Percentiles rank a stretch among this genome's conserved stretches.
Evolutionary conservation across 1,140 invertebrate genomes (phyloP).

Genomic region (Maniola jurtina): DNA sequence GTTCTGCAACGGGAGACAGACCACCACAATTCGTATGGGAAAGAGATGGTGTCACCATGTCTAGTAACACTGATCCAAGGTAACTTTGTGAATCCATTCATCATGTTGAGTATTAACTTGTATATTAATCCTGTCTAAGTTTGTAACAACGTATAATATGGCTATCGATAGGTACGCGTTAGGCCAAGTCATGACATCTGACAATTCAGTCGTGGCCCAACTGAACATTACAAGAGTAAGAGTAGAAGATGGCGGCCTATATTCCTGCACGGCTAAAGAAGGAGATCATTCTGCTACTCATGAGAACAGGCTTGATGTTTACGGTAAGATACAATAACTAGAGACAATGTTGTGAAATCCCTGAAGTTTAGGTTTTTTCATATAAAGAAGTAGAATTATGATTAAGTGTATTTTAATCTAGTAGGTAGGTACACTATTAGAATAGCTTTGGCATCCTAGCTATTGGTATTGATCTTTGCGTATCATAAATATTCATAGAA

Average conservation of each 20-base stretch:
- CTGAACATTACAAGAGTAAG: slow-evolving; percentile 90
- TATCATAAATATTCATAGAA: no score
- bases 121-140: no score
- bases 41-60: slow-evolving; percentile 81
- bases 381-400: no score
- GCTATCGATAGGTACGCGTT: slow-evolving; percentile 77
- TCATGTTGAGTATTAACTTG: no score
- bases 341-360: no score
- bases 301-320: slow-evolving; percentile 91
- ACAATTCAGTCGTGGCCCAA: slow-evolving; percentile 90
- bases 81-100: slow-evolving; percentile 19
- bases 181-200: slow-evolving; percentile 83
- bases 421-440: no score
- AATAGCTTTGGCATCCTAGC: no score
- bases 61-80: slow-evolving; percentile 67
- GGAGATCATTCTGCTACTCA: slow-evolving; percentile 84
- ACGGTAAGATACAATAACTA: slow-evolving; percentile 81
- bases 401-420: no score
- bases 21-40: slow-evolving; percentile 87
- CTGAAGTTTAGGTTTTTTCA: no score
- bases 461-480: no score
- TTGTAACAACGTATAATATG: no score
- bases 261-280: slow-evolving; percentile 87
- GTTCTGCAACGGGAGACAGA: slow-evolving; percentile 87
- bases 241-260: slow-evolving; percentile 89